Evolutionary conservation across 2,888 invertebrate species (phyloP).

Genomic region (Cabera pusaria): DNA sequence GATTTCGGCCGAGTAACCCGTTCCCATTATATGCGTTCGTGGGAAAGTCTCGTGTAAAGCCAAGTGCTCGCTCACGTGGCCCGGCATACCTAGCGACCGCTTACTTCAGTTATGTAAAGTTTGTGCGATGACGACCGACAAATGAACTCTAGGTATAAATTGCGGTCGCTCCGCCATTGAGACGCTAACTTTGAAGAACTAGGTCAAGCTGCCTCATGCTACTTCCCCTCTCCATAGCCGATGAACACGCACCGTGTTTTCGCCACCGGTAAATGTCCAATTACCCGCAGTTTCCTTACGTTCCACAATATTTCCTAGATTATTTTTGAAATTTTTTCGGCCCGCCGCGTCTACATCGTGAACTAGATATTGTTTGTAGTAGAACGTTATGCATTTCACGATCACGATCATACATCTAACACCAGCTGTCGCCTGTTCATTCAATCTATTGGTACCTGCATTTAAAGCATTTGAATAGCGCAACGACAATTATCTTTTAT

Average conservation of each 20-base stretch:
- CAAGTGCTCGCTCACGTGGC: slow-evolving; percentile 51
- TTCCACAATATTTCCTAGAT: slow-evolving; percentile 46
- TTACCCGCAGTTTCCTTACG: slow-evolving; percentile 44
- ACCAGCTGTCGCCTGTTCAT: slow-evolving; percentile 47
- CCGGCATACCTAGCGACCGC: slow-evolving; percentile 58
- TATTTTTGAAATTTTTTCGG: slow-evolving; percentile 20
- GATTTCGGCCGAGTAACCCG: slow-evolving; percentile 45
- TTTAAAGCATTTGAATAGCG: slow-evolving; percentile 41
- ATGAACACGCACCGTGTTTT: slow-evolving; percentile 36
- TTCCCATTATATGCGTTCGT: slow-evolving; percentile 54
- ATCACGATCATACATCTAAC: slow-evolving; percentile 5
- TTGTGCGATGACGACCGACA: slow-evolving; percentile 69
- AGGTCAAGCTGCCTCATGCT: slow-evolving; percentile 72
- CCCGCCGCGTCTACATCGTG: neutral
- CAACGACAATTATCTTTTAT: slow-evolving; percentile 47
- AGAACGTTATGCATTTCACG: slow-evolving; percentile 2
- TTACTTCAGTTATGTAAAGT: slow-evolving; percentile 75
- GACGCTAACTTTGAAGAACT: slow-evolving; percentile 72
- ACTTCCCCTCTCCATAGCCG: slow-evolving; percentile 44
- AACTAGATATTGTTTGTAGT: slow-evolving; percentile 1
- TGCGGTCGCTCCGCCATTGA: slow-evolving; percentile 81
- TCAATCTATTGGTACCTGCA: slow-evolving; percentile 39
- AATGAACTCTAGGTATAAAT: slow-evolving; percentile 80
- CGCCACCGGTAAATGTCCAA: slow-evolving; percentile 42
- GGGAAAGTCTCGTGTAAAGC: slow-evolving; percentile 52